These are phyloP conservation scores for Cerastis leucographa DNA, from an alignment of 2,888 invertebrate species.

Conservation along the genomic window DNA sequence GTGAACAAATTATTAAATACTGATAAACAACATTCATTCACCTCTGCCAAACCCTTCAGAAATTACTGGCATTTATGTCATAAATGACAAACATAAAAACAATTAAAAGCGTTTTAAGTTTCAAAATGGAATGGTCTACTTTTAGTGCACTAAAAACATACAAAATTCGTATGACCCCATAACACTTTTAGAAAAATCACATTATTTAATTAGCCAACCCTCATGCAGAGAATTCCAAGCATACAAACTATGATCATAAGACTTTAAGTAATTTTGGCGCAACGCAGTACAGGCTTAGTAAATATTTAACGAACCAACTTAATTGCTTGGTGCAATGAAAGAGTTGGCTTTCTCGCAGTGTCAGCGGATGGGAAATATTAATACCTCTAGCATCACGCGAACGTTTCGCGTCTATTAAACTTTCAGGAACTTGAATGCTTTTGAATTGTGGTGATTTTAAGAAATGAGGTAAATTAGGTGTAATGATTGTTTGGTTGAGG, in stretches of 20 bases:
- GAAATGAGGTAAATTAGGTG: neutral
- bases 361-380: conserved; percentile 66
- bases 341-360: conserved; percentile 54
- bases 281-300: conserved; percentile 53
- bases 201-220: neutral
- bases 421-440: conserved; percentile 52
- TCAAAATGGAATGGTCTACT: neutral
- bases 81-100: neutral
- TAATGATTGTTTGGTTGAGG: neutral
- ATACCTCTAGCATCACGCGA: conserved; percentile 63
- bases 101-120: neutral
- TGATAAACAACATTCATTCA: neutral
- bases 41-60: neutral
- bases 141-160: neutral
- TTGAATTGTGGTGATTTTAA: conserved; percentile 30
- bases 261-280: conserved; percentile 46
- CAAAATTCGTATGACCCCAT: neutral
- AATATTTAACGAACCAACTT: conserved; percentile 55
- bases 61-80: neutral
- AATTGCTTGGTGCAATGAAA: conserved; percentile 58
- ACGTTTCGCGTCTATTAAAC: conserved; percentile 58
- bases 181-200: conserved; percentile 3
- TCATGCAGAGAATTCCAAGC: conserved; percentile 31
- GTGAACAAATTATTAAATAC: neutral
- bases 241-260: conserved; percentile 30